Percentiles rank a stretch among this genome's conserved stretches.
Evolutionary conservation across 2,888 invertebrate genomes (phyloP).

Genomic region (Andrena bicolor): DNA sequence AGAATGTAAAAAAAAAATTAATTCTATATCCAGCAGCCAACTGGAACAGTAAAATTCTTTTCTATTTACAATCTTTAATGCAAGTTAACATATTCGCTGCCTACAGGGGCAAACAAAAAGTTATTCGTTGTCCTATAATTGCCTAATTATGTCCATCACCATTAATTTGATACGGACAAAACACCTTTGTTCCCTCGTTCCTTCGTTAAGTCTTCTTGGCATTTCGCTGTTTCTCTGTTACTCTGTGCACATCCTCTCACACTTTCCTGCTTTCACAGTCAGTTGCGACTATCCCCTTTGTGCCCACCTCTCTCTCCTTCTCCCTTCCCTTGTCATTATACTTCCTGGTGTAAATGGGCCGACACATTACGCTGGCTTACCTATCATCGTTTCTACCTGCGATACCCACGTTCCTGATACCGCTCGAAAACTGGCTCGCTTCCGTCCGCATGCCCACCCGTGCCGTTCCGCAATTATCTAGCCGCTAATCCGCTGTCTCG

Average conservation of each 20-base stretch:
- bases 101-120: too few species aligned
- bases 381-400: conserved; percentile 68
- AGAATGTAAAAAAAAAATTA: too few species aligned
- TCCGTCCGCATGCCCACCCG: conserved; percentile 46
- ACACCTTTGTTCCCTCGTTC: background rate
- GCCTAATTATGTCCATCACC: too few species aligned
- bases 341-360: conserved; percentile 76
- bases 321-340: conserved; percentile 70
- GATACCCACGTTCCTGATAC: conserved; percentile 67
- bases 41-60: too few species aligned
- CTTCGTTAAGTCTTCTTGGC: background rate
- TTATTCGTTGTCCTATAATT: too few species aligned
- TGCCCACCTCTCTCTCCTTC: background rate
- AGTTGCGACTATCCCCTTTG: conserved; percentile 12
- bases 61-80: too few species aligned
- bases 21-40: too few species aligned
- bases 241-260: background rate
- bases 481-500: conserved; percentile 53
- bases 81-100: too few species aligned
- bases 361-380: conserved; percentile 74
- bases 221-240: background rate
- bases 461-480: conserved; percentile 58
- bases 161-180: too few species aligned
- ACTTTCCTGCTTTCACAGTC: background rate
- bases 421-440: conserved; percentile 63